phyloP scores from a whole-genome alignment of 2,113 vertebrate genomes.

The Amphilophus citrinellus region DNA sequence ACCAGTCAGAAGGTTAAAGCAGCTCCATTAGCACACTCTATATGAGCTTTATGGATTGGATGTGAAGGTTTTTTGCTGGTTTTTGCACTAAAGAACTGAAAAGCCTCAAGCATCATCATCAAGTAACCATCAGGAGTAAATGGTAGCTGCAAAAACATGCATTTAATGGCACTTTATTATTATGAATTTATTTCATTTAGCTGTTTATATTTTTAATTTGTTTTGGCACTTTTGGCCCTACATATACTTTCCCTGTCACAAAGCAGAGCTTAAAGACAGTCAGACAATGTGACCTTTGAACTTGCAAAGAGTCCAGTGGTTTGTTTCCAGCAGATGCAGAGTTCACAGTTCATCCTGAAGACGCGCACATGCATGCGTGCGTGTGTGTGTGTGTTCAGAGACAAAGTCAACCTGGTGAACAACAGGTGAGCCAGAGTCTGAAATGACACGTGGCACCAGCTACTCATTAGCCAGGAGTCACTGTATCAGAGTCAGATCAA shows the following conservation, averaged over 20 bases:
- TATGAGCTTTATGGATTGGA: neutral
- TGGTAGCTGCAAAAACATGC: neutral
- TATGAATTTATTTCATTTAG: neutral
- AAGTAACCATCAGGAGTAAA: neutral
- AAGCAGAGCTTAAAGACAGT: too few relatives aligned
- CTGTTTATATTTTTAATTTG: neutral
- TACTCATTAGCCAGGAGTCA: conserved; percentile 36
- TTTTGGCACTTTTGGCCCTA: neutral
- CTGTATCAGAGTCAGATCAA: neutral
- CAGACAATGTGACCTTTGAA: neutral
- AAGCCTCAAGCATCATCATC: neutral
- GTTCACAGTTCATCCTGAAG: conserved; percentile 22
- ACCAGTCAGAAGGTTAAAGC: neutral
- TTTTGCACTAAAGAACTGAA: neutral
- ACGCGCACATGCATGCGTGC: conserved; percentile 11
- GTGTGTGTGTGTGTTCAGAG: conserved; percentile 26
- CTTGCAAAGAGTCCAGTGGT: neutral
- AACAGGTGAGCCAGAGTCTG: conserved; percentile 46
- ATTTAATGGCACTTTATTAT: neutral
- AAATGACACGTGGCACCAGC: conserved; percentile 16
- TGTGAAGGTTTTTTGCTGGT: neutral
- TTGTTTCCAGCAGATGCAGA: conserved; percentile 5
- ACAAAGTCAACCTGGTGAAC: conserved; percentile 24
- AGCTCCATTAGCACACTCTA: neutral
- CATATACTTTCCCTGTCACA: rapidly evolving